Percentiles rank a stretch among this genome's conserved stretches.
These are phyloP conservation scores for Phainopepla nitens DNA, from an alignment of 2,113 vertebrate genomes.

Conservation along the genomic window DNA sequence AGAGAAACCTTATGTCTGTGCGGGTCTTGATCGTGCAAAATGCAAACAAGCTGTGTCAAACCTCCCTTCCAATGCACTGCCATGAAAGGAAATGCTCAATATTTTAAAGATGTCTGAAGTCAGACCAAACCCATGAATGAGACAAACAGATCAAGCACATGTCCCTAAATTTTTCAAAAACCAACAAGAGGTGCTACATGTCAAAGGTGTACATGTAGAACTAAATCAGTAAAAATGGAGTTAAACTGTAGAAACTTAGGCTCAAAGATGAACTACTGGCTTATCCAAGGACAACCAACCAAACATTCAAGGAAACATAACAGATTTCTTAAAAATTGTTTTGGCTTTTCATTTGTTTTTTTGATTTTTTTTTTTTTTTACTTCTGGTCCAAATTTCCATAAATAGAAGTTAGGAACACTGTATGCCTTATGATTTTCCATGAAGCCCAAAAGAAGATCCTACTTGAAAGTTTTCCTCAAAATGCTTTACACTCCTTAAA, in stretches of 20 bases:
- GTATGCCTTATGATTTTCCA: not conserved
- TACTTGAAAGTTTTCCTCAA: not conserved
- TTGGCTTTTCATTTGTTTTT: not conserved
- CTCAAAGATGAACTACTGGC: not conserved
- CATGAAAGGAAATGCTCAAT: not conserved
- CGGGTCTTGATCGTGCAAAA: not conserved
- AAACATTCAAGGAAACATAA: not conserved
- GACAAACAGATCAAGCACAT: not conserved
- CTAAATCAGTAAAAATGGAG: not conserved
- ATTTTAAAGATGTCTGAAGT: not conserved
- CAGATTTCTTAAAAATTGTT: not conserved
- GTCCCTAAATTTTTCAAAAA: not conserved
- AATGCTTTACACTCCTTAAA: not conserved
- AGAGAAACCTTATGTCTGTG: not conserved
- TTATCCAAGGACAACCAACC: not conserved
- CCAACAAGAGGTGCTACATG: fast-evolving
- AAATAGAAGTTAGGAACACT: not conserved
- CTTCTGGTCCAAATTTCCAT: not conserved
- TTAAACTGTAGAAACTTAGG: not conserved
- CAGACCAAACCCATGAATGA: not conserved
- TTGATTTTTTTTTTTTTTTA: not conserved
- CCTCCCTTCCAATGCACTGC: not conserved
- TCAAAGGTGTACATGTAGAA: not conserved
- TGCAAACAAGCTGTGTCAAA: not conserved
- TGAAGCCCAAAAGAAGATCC: not conserved